Percentiles rank a stretch among this genome's conserved stretches.
These are phyloP conservation scores for Xestia xanthographa DNA, from an alignment of 2,888 invertebrate genomes.

Conservation along the genomic window DNA sequence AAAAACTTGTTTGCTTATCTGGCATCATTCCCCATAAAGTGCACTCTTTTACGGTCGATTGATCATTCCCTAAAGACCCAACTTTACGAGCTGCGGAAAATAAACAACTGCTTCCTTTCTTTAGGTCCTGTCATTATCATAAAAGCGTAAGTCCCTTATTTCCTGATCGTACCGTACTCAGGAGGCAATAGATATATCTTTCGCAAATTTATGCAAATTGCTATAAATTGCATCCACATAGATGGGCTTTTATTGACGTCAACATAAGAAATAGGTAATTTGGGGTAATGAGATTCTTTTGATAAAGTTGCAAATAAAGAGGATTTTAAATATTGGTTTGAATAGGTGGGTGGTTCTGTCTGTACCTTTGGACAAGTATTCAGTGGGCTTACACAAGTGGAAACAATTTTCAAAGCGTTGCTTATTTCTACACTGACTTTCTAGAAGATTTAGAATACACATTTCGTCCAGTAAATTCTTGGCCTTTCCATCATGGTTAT, in stretches of 20 bases:
- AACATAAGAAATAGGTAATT: constrained; percentile 56
- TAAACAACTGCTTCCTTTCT: constrained; percentile 29
- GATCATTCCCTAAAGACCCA: constrained; percentile 18
- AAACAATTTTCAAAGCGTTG: neutral
- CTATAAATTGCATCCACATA: constrained; percentile 55
- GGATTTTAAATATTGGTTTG: neutral
- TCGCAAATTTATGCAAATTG: constrained; percentile 62
- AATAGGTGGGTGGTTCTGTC: neutral
- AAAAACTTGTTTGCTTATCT: constrained; percentile 2
- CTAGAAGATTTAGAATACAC: too few relatives aligned
- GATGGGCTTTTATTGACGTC: constrained; percentile 53
- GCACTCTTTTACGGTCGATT: constrained; percentile 28
- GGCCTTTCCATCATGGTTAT: too few relatives aligned
- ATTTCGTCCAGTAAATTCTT: too few relatives aligned
- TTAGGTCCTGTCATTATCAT: constrained; percentile 48
- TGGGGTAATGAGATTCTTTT: constrained; percentile 52
- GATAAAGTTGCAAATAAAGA: constrained; percentile 15
- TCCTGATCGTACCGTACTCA: constrained; percentile 16
- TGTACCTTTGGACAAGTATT: neutral
- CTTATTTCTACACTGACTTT: neutral
- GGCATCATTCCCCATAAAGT: neutral
- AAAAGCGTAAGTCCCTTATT: constrained; percentile 40
- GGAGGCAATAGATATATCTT: constrained; percentile 44
- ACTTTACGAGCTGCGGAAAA: constrained; percentile 42
- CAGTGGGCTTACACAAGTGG: neutral